Percentiles rank a stretch among this genome's conserved stretches.
phyloP scores from a whole-genome alignment of 2,888 invertebrate genomes.

The Ectemnius lituratus region DNA sequence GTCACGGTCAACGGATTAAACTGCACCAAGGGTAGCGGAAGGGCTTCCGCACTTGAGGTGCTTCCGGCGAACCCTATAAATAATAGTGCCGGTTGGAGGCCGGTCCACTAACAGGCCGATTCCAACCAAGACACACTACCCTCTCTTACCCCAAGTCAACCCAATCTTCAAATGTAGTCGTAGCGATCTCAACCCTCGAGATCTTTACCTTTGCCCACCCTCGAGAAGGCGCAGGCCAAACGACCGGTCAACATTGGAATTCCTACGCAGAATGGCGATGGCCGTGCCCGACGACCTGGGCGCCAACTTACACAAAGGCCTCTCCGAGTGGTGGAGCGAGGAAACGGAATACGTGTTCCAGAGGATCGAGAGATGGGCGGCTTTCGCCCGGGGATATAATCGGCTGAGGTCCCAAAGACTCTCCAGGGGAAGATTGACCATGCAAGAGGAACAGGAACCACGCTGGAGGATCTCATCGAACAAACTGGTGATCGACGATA shows the following conservation, averaged over 20 bases:
- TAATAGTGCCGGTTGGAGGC: constrained; percentile 10
- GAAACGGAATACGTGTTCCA: constrained; percentile 74
- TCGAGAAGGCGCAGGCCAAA: too few relatives aligned
- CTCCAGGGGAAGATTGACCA: constrained; percentile 67
- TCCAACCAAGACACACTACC: background rate
- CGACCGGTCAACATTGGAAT: background rate
- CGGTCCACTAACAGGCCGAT: background rate
- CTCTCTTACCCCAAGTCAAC: background rate
- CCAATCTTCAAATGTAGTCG: background rate
- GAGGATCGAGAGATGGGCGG: constrained; percentile 73
- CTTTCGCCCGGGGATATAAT: constrained; percentile 73
- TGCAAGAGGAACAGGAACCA: constrained; percentile 61
- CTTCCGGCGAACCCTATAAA: constrained; percentile 65
- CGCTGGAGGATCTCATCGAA: constrained; percentile 64
- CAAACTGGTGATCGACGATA: constrained; percentile 60
- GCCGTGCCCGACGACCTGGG: constrained; percentile 55
- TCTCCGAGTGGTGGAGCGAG: constrained; percentile 74
- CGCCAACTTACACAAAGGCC: constrained; percentile 57
- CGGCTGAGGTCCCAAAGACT: constrained; percentile 68
- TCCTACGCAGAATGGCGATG: constrained; percentile 39
- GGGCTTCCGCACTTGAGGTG: constrained; percentile 65
- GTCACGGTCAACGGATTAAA: constrained; percentile 60
- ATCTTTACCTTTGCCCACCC: too few relatives aligned
- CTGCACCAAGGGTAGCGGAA: constrained; percentile 31
- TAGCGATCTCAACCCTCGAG: background rate